These are phyloP conservation scores for Kryphioiulus occultus DNA, from an alignment of 2,888 invertebrate genomes.

Conservation along the genomic window DNA sequence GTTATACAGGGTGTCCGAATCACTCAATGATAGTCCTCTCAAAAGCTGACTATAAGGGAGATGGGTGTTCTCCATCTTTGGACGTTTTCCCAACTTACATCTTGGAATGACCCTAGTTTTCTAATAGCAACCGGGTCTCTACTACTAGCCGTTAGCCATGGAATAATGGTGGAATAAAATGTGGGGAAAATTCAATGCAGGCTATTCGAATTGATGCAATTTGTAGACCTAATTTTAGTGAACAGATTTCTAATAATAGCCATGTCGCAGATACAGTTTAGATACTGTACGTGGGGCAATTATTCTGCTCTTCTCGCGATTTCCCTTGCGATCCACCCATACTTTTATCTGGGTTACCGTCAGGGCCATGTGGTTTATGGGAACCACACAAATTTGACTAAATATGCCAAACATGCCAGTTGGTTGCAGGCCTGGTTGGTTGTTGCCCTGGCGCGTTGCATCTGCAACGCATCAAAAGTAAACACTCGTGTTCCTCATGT, in stretches of 20 bases:
- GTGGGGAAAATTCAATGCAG: not conserved
- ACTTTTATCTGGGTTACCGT: not conserved
- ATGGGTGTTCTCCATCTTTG: too few relatives aligned
- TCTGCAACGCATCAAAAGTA: not conserved
- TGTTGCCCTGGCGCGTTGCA: not conserved
- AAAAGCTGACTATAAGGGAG: too few relatives aligned
- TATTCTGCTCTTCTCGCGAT: not conserved
- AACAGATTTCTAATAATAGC: not conserved
- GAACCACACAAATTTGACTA: not conserved
- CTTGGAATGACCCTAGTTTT: too few relatives aligned
- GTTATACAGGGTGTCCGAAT: too few relatives aligned
- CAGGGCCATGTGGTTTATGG: not conserved
- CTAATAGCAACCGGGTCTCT: too few relatives aligned
- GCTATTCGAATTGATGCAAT: not conserved
- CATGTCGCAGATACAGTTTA: not conserved
- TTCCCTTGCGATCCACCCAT: not conserved
- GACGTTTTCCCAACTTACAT: too few relatives aligned
- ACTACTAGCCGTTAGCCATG: too few relatives aligned
- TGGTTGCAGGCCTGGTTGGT: too few relatives aligned
- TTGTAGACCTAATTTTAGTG: too few relatives aligned
- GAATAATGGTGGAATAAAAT: not conserved
- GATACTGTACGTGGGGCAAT: not conserved
- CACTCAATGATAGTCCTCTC: too few relatives aligned
- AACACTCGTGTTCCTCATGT: too few relatives aligned
- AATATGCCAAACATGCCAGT: not conserved